Conservation (phyloP, 1,140 invertebrate species). For the Papilio dardanus region DNA sequence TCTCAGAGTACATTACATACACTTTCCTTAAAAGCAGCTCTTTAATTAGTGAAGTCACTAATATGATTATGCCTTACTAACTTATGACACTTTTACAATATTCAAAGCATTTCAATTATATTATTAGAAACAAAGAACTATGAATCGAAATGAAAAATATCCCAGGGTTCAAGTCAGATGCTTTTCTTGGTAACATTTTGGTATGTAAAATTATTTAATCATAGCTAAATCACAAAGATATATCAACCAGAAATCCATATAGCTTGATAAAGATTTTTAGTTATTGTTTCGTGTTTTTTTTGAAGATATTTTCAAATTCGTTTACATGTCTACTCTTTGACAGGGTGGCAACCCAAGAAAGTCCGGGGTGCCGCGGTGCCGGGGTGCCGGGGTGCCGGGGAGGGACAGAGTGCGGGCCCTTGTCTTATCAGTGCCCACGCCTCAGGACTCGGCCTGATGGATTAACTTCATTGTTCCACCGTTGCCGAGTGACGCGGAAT, state of each 20-base stretch:
- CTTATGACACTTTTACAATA: no score
- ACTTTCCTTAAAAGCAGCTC: no score
- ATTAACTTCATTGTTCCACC: slow-evolving; percentile 82
- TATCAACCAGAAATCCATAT: not conserved
- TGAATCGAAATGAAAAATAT: no score
- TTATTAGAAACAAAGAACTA: no score
- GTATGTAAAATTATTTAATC: no score
- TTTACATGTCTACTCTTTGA: slow-evolving; percentile 44
- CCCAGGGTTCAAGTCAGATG: no score
- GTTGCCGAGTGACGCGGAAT: slow-evolving; percentile 75
- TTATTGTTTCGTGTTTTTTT: not conserved
- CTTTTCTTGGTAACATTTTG: no score
- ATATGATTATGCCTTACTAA: no score
- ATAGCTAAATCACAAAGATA: no score
- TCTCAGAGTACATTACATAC: slow-evolving; percentile 43
- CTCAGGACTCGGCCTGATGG: slow-evolving; percentile 76
- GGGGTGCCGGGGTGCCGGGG: slow-evolving; percentile 42
- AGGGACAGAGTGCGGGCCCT: slow-evolving; percentile 67
- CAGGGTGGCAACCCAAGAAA: slow-evolving; percentile 66
- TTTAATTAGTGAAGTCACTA: no score
- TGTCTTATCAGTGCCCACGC: slow-evolving; percentile 77
- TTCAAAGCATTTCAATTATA: no score
- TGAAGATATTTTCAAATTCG: not conserved
- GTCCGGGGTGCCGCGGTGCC: slow-evolving; percentile 50
- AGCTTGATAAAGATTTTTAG: not conserved